A percentile compares a stretch with the other conserved stretches of the same genome.
phyloP scores from a whole-genome alignment of 2,113 vertebrate genomes.

The Colinus virginianus region DNA sequence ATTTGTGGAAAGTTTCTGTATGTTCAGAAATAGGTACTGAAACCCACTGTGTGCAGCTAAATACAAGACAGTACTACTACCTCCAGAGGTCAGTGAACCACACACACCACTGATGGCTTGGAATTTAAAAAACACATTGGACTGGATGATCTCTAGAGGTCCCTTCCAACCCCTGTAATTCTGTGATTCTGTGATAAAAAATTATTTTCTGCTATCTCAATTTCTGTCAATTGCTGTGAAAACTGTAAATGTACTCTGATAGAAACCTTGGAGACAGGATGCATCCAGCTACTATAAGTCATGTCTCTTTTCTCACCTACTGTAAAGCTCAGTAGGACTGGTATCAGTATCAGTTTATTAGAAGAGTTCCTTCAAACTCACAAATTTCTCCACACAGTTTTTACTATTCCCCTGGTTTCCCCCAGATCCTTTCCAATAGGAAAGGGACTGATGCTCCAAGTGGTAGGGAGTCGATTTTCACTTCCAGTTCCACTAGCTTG shows the following conservation, averaged over 20 bases:
- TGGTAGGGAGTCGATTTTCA: neutral
- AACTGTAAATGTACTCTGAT: rapidly evolving
- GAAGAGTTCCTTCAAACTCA: neutral
- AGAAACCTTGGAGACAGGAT: neutral
- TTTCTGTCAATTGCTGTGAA: neutral
- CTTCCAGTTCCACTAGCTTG: neutral
- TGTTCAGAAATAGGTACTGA: neutral
- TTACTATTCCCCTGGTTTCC: neutral
- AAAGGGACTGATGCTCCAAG: neutral
- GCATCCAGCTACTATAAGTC: rapidly evolving
- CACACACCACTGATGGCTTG: neutral
- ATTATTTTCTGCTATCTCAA: neutral
- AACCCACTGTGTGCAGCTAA: neutral
- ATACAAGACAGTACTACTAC: rapidly evolving
- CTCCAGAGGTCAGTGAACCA: neutral
- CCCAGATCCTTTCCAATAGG: neutral
- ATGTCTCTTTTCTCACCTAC: neutral
- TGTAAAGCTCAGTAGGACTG: neutral
- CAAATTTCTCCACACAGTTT: neutral
- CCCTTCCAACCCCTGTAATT: too few relatives aligned
- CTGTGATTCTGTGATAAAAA: neutral
- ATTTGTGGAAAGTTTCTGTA: rapidly evolving
- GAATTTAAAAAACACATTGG: neutral
- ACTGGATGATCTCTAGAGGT: too few relatives aligned
- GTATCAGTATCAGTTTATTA: neutral